phyloP scores from a whole-genome alignment of 2,113 vertebrate genomes.

The Trachemys scripta region DNA sequence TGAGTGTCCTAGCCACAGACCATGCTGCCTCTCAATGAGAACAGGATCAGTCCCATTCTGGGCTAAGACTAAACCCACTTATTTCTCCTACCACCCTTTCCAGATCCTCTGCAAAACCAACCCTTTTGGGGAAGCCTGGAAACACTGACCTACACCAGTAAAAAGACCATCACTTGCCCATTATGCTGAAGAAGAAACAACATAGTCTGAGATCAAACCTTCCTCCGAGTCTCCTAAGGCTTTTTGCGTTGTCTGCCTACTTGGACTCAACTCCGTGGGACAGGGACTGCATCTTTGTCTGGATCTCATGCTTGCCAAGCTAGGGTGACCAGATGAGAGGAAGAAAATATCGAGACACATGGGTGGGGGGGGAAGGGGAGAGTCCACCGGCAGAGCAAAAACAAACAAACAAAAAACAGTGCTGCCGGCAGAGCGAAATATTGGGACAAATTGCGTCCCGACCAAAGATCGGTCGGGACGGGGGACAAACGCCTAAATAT shows the following conservation, averaged over 20 bases:
- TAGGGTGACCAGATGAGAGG: too few relatives aligned
- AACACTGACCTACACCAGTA: neutral
- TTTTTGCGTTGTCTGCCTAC: accelerated
- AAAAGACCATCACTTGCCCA: neutral
- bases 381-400: too few relatives aligned
- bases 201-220: neutral
- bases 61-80: neutral
- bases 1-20: neutral
- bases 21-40: neutral
- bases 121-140: neutral
- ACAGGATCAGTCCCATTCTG: neutral
- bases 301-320: neutral
- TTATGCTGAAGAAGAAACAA: neutral
- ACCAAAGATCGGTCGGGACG: too few relatives aligned
- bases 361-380: too few relatives aligned
- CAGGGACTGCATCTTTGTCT: neutral
- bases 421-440: too few relatives aligned
- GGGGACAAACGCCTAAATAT: too few relatives aligned
- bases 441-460: too few relatives aligned
- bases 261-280: neutral
- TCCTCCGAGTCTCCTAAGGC: neutral
- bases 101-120: neutral
- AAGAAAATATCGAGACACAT: too few relatives aligned
- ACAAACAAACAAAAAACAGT: too few relatives aligned
- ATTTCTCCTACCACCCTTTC: neutral